Evolutionary conservation across 2,888 invertebrate genomes (phyloP), one percentile per base, ranked within the genome.

Genomic region (Phalera bucephala): DNA sequence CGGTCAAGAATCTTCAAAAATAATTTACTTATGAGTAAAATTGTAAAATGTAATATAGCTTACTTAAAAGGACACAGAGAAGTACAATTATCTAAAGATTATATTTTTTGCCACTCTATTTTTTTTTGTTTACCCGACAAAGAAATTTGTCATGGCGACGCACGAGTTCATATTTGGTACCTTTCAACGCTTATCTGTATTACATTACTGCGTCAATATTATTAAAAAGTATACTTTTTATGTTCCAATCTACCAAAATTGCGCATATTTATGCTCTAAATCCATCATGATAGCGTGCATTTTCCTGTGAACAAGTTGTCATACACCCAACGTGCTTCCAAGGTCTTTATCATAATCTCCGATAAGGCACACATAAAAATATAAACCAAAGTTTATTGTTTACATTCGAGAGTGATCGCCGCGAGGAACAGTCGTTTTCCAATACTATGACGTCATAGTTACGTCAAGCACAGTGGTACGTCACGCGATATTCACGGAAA

Each of bases 341-440:
- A 53, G 62, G 54, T 31, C 46, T 27, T 48, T 57, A 51, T 57
- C 54, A 42, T 43, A 49, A 53, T 62, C 47, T 39, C 0, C 37
- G 56, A 57, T 57, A 61, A 56, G 26, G 20, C 10, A 32, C 23
- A 41, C 40, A 53, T 53, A 50, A 57, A 49, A 49, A 42, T 40
- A 17, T 44, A 19, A 40, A 36, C 10, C 23, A 15, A 10, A 54
- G 26, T 20, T 30, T 27, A 41, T 20, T 58, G 45, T 58, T 52
- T 41, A 44, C 46, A 51, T 20, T 55, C 17, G 30, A 35, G 23
- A 34, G 12, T 19, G 34, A 20, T 27, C 43, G 23, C 10, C 34
- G 43, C 13, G 25, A 27, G 14, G 31, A 27, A 17, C 12, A 12
- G 12, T 5, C 20, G 36, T 29, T 55, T 40, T 33, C 17, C 20